Base-by-base conservation (phyloP, 64 coral and sea anemone genomes). In the Montipora sp. region DNA sequence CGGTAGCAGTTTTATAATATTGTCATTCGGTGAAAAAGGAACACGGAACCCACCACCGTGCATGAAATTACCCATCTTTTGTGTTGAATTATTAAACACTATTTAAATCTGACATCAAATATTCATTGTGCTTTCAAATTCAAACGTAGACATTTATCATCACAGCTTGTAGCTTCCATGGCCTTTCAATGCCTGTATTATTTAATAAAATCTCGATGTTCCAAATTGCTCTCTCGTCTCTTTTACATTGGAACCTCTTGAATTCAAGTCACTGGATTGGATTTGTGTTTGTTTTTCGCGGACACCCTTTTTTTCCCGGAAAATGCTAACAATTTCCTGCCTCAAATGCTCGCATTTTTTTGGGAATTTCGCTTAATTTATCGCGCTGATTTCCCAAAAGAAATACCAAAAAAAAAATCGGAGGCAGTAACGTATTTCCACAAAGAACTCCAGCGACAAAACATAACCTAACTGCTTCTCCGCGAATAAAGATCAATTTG, bases 121-220 rank as follows among this genome's bases (percentile, higher is more conserved):
- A 85, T 85, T 85, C 82, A 85, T 85, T 63, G 82, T 85, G 82
- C 63, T 85, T 85, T 85, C 82, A 85, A 72, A 43, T 83, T 85
- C 48, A 85, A 71, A 48, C 47, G 60, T 57, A n/a, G 18, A 72
- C 16, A 85, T 85, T 85, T 71, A 65, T 85, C 65, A 85, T 85
- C 82, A 85, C 82, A 85, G 82, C 82, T 85, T 85, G 82, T 23
- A 43, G 65, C n/a, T 51, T 21, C 50, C 65, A 51, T n/a, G 45
- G 47, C 61, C 10, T 71, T 36, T 68, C 23, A 46, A 45, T 15
- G 16, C 44, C 4, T 46, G 27, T 12, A 7, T 22, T 70, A 46
- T 65, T 21, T 85, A 76, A 2, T 5, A 18, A 5, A 50, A 78
- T 78, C 75, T 48, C 13, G 1, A 6, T 78, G 60, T 3, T 63